These are phyloP conservation scores for Macropus fuliginosus DNA, from an alignment of 2,797 vertebrate genomes.

Conservation along the genomic window DNA sequence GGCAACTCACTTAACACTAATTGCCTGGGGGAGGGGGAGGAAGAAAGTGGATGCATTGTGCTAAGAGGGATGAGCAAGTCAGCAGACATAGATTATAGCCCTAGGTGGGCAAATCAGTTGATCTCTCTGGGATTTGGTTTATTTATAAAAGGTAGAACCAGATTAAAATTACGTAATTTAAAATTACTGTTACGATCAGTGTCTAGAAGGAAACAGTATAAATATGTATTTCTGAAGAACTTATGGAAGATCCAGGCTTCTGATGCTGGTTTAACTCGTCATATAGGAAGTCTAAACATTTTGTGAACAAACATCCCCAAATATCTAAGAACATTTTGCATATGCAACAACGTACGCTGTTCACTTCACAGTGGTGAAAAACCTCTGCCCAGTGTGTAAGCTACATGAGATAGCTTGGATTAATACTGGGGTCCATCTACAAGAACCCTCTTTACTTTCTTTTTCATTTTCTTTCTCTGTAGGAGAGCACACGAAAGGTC, in stretches of 20 bases:
- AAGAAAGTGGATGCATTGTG: neutral
- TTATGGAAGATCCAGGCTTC: neutral
- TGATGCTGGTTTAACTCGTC: neutral
- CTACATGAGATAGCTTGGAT: constrained; percentile 5
- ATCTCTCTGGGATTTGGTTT: neutral
- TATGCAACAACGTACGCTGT: neutral
- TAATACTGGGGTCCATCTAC: constrained; percentile 7
- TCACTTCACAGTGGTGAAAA: neutral
- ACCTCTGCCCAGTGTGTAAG: neutral
- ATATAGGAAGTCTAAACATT: neutral
- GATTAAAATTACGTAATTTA: neutral
- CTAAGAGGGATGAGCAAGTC: neutral
- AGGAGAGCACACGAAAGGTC: constrained; percentile 88
- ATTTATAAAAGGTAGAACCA: neutral
- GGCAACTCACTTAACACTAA: too few species aligned
- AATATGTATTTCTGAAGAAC: neutral
- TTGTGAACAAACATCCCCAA: neutral
- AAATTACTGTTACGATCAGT: neutral
- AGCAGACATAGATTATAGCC: neutral
- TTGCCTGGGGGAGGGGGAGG: too few species aligned
- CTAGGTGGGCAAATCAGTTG: neutral
- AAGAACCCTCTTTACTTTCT: neutral
- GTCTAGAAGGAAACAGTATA: neutral
- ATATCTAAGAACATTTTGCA: neutral
- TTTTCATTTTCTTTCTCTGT: neutral